phyloP scores from a whole-genome alignment of 2,888 invertebrate species.

The Agrotis exclamationis region DNA sequence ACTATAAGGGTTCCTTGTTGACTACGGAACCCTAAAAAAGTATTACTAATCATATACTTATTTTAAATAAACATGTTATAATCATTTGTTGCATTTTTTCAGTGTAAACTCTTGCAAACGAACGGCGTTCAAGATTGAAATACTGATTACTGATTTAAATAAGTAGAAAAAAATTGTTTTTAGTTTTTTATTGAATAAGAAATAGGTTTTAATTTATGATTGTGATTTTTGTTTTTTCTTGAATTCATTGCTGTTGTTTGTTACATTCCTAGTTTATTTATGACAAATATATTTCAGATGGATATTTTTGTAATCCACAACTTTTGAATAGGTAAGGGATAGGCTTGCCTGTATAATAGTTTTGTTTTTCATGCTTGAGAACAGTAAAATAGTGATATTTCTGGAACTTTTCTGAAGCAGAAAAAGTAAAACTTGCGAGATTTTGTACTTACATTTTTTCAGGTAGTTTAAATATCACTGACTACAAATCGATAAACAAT shows the following conservation, averaged over 20 bases:
- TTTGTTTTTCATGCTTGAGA: not conserved
- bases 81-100: slow-evolving; percentile 67
- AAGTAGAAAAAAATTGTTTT: slow-evolving; percentile 33
- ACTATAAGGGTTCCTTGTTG: no score
- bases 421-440: slow-evolving; percentile 5
- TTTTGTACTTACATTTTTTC: slow-evolving; percentile 1
- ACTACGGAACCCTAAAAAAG: no score
- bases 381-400: not conserved
- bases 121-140: slow-evolving; percentile 68
- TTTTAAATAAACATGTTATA: not conserved
- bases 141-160: slow-evolving; percentile 33
- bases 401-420: not conserved
- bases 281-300: slow-evolving; percentile 13
- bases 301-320: slow-evolving; percentile 40
- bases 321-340: not conserved
- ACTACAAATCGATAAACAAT: slow-evolving; percentile 1
- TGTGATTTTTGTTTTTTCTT: slow-evolving; percentile 28
- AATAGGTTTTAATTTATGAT: not conserved
- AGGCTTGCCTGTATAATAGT: no score
- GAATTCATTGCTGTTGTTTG: slow-evolving; percentile 44
- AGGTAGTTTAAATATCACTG: not conserved
- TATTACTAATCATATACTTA: no score
- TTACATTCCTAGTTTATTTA: slow-evolving; percentile 60
- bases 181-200: not conserved
- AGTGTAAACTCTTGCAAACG: slow-evolving; percentile 77